phyloP scores from a whole-genome alignment of 35 echinoderm and acorn worm genomes.

The Stichopus chloronotus region DNA sequence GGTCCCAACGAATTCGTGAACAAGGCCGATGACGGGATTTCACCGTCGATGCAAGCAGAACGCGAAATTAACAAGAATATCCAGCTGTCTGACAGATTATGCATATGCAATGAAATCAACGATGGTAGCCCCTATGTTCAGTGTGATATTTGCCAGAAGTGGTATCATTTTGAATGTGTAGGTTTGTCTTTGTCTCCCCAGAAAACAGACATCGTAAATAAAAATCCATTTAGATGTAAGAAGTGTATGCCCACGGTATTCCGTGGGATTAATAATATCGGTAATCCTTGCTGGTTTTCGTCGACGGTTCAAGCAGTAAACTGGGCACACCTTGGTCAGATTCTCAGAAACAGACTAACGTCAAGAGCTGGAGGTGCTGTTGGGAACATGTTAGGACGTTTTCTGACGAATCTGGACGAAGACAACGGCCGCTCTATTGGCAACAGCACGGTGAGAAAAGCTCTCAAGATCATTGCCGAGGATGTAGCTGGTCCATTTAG shows the following conservation, averaged over 20 bases:
- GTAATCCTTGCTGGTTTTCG: conserved; percentile 16
- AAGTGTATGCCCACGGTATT: background rate
- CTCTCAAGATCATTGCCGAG: background rate
- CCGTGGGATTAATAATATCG: conserved; percentile 10
- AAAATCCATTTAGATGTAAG: background rate
- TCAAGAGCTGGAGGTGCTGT: background rate
- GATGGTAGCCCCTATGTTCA: conserved; percentile 24
- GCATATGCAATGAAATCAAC: conserved; percentile 15
- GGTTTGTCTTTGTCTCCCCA: background rate
- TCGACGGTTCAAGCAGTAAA: background rate
- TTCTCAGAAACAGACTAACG: background rate
- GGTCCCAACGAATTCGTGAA: background rate
- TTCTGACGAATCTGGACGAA: background rate
- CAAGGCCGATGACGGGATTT: background rate
- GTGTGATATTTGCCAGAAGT: background rate
- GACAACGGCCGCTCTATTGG: background rate
- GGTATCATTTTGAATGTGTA: conserved; percentile 19
- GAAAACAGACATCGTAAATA: background rate
- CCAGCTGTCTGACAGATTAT: background rate
- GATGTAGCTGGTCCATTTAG: background rate
- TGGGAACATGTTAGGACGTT: background rate
- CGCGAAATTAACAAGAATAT: no score
- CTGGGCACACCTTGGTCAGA: background rate
- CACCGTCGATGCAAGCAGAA: background rate
- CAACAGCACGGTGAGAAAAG: background rate